Evolutionary conservation across 2,113 vertebrate genomes (phyloP).

Genomic region (Hylia prasina): DNA sequence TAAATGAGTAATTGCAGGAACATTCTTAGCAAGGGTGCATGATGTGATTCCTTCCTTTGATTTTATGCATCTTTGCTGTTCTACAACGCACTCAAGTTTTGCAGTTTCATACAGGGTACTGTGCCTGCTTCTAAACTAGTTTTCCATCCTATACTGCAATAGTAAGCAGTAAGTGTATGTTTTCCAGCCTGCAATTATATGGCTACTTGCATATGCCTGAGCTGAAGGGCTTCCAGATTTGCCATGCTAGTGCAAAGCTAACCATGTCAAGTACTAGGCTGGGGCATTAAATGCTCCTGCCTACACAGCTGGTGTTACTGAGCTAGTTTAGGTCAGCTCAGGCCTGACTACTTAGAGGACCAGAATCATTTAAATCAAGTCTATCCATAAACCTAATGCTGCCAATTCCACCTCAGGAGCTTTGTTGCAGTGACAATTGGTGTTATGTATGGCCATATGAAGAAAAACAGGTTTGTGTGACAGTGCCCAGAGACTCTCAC

Average conservation of each 20-base stretch:
- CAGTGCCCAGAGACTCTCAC: neutral
- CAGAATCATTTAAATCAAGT: neutral
- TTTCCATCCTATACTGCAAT: neutral
- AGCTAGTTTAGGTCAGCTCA: neutral
- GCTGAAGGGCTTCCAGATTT: neutral
- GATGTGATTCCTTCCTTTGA: accelerated
- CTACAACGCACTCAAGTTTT: neutral
- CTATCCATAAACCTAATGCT: neutral
- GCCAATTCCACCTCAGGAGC: neutral
- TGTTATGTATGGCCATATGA: neutral
- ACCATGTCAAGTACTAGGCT: neutral
- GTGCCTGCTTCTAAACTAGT: neutral
- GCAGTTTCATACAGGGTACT: accelerated
- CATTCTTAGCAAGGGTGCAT: neutral
- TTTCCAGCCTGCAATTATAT: neutral
- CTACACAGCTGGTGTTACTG: neutral
- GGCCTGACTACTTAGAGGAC: neutral
- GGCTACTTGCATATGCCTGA: neutral
- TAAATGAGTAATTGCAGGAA: neutral
- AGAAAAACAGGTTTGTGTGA: neutral
- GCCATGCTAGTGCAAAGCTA: neutral
- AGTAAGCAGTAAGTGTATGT: neutral
- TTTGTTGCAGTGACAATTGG: neutral
- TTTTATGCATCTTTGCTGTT: neutral
- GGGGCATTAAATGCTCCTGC: neutral